Base-by-base conservation (phyloP, 2,113 vertebrate genomes). In the Cyprinodon tularosa region DNA sequence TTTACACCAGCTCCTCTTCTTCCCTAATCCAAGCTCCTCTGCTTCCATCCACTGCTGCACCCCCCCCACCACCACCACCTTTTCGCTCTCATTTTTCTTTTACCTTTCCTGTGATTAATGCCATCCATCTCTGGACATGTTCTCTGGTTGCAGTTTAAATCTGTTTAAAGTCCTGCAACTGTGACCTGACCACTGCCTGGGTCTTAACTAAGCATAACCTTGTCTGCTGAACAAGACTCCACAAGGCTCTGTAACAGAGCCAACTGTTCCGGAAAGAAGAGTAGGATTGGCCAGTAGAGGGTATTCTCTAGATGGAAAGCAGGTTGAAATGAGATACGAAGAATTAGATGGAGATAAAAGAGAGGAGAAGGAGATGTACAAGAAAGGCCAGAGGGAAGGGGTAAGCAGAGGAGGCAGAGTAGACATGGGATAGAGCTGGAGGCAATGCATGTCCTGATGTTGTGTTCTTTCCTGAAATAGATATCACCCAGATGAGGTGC, bases 381-480 rank as follows among this genome's bases (percentile, higher is more conserved):
- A 84, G 53, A 71, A 79, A 85, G 62, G 77, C 80, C 36, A 77
- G 57, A 83, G 67, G 80, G 68, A 74, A 83, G 47, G 76, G 74
- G 66, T 79, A 62, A 68, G 72, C 40, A 71, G 66, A 44, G 38
- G 72, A 73, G 37, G 81, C 57, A 78, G 67, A 38, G 50, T 17
- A 48, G 63, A 60, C 60, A 29, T 57, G 81, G 85, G 86, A 66
- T 36, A 68, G 59, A 75, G 84, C 89, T 88, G 53, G 77, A 89
- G 87, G 89, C 76, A 15, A 84, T 66, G 66, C 84, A 80, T 84
- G 88, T 91, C 85, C 88, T 84, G 59, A 87, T 85, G 87, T 66
- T 86, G 77, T 87, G 84, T 84, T 83, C 86, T 77, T 87, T 92
- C 90, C 90, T 90, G 81, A 92, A 93, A 91, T 93, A 92, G 86